A percentile compares a stretch with the other conserved stretches of the same genome.
Conservation (phyloP, 2,113 vertebrate genomes). For the Pseudorasbora parva region DNA sequence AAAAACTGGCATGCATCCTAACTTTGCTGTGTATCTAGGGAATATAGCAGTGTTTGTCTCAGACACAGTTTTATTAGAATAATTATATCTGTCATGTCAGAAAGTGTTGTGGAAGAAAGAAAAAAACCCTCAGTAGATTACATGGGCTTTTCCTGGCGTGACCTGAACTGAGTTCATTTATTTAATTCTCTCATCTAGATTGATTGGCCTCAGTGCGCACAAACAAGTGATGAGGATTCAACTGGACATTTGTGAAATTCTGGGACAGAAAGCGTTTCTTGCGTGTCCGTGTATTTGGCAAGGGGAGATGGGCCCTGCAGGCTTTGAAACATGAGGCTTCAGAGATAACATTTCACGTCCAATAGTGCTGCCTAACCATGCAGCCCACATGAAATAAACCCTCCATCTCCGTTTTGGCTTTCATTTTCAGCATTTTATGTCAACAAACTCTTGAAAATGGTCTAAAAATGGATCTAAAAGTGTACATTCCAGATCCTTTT, state of each 20-base stretch:
- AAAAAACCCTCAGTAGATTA: slow-evolving; percentile 53
- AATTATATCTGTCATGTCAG: slow-evolving; percentile 66
- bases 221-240: slow-evolving; percentile 51
- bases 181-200: slow-evolving; percentile 47
- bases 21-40: slow-evolving; percentile 52
- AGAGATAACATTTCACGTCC: slow-evolving; percentile 59
- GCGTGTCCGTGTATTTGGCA: slow-evolving; percentile 48
- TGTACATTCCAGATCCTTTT: background rate
- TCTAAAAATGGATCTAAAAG: slow-evolving; percentile 38
- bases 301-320: slow-evolving; percentile 56
- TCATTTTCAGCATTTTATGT: slow-evolving; percentile 45
- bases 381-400: slow-evolving; percentile 53
- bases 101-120: slow-evolving; percentile 41
- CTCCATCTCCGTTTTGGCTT: slow-evolving; percentile 26
- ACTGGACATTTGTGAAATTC: slow-evolving; percentile 50
- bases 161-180: slow-evolving; percentile 53
- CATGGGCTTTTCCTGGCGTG: slow-evolving; percentile 51
- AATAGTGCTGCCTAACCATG: slow-evolving; percentile 39
- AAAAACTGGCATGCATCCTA: slow-evolving; percentile 49
- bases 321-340: slow-evolving; percentile 52
- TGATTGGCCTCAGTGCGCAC: slow-evolving; percentile 47
- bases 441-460: slow-evolving; percentile 30
- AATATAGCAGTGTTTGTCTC: slow-evolving; percentile 65
- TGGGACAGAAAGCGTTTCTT: slow-evolving; percentile 49
- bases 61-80: slow-evolving; percentile 67